These are phyloP conservation scores for Microvelia longipes DNA, from an alignment of 1,140 invertebrate genomes.

Conservation along the genomic window DNA sequence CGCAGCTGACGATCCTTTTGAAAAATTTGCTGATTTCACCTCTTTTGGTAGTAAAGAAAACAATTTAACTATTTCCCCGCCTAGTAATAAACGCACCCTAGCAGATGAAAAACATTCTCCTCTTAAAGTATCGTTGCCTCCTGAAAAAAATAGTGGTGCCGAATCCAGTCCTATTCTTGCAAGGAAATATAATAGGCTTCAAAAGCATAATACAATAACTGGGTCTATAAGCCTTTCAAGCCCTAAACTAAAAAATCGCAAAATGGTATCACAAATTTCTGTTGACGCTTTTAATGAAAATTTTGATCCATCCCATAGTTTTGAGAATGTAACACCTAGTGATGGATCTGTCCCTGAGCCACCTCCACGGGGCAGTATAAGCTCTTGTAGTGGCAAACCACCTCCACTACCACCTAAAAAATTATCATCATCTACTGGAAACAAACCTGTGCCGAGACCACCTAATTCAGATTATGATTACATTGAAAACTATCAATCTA, in stretches of 20 bases:
- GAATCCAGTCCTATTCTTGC: conserved; percentile 19
- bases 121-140: conserved; percentile 47
- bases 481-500: conserved; percentile 38
- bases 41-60: conserved; percentile 15
- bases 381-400: conserved; percentile 42
- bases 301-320: conserved; percentile 19
- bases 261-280: conserved; percentile 19
- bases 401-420: conserved; percentile 75
- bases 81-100: conserved; percentile 9
- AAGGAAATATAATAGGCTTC: conserved; percentile 17
- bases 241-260: conserved; percentile 29
- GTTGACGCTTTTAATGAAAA: conserved; percentile 17
- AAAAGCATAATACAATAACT: conserved; percentile 18
- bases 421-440: conserved; percentile 30
- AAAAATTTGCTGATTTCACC: conserved; percentile 32
- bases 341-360: conserved; percentile 46
- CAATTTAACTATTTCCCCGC: neutral
- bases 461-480: conserved; percentile 46
- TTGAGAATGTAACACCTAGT: neutral
- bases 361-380: conserved; percentile 45
- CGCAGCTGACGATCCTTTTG: conserved; percentile 41
- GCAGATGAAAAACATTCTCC: conserved; percentile 34
- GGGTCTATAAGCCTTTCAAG: conserved; percentile 28
- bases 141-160: conserved; percentile 33
- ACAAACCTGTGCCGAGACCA: conserved; percentile 46